A percentile compares a stretch with the other conserved stretches of the same genome.
Conservation (phyloP, 2,888 invertebrate genomes). For the Xestia xanthographa region DNA sequence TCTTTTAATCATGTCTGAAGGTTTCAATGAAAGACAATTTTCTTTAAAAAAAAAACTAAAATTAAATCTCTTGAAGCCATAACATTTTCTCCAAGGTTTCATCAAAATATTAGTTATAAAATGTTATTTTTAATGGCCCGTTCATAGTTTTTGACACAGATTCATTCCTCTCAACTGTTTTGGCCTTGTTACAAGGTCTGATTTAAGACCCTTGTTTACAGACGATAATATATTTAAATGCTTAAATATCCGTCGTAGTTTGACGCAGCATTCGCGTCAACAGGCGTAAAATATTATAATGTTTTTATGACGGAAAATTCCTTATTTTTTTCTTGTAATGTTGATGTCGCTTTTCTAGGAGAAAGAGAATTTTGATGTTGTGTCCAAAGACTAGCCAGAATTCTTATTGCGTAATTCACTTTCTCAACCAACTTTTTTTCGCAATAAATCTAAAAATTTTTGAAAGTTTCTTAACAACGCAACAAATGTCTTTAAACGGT, state of each 20-base stretch:
- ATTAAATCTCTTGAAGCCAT: background rate
- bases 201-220: slow-evolving; percentile 61
- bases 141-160: slow-evolving; percentile 45
- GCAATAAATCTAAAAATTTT: no score
- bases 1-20: background rate
- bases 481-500: background rate
- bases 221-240: slow-evolving; percentile 48
- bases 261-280: slow-evolving; percentile 49
- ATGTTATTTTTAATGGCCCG: slow-evolving; percentile 38
- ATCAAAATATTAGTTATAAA: slow-evolving; percentile 26
- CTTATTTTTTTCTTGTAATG: slow-evolving; percentile 10
- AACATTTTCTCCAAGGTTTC: slow-evolving; percentile 26
- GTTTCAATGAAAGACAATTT: no score
- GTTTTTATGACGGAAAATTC: slow-evolving; percentile 33
- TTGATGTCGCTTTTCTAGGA: slow-evolving; percentile 3
- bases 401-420: background rate
- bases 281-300: slow-evolving; percentile 1
- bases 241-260: slow-evolving; percentile 57
- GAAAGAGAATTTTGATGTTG: background rate
- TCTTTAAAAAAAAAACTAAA: background rate
- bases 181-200: slow-evolving; percentile 47
- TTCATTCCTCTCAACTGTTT: slow-evolving; percentile 52
- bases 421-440: no score
- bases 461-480: background rate
- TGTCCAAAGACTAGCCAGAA: background rate